Evolutionary conservation across 2,888 invertebrate genomes (phyloP).

Genomic region (Meteorus cinctellus): DNA sequence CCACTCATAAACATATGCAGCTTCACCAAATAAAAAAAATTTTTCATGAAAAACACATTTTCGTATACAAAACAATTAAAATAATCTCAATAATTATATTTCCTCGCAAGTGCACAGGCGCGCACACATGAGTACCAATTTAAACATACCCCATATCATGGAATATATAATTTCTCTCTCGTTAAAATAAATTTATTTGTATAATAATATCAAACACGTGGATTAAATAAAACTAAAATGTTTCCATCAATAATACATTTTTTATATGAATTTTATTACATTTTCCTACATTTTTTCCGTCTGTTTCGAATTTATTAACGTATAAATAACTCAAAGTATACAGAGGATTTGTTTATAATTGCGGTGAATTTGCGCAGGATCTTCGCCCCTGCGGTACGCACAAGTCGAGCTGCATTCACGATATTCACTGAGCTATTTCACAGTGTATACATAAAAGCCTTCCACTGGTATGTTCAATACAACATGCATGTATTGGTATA

Average conservation of each 20-base stretch:
- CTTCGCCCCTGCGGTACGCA: slow-evolving; percentile 37
- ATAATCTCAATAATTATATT: slow-evolving; percentile 9
- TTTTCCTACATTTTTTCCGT: not conserved
- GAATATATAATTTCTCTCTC: not conserved
- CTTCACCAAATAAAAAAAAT: not conserved
- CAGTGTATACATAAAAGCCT: slow-evolving; percentile 23
- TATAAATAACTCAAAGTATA: slow-evolving; percentile 17
- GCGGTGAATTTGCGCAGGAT: not conserved
- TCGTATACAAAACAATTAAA: slow-evolving; percentile 1
- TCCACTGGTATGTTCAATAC: slow-evolving; percentile 13
- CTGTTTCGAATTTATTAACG: slow-evolving; percentile 21
- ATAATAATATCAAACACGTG: slow-evolving; percentile 11
- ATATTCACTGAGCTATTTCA: not conserved
- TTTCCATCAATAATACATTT: slow-evolving; percentile 6
- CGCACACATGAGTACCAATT: not conserved
- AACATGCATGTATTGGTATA: slow-evolving; percentile 11
- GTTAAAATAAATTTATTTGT: slow-evolving; percentile 5
- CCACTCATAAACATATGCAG: not conserved
- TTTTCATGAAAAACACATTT: not conserved
- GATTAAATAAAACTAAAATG: slow-evolving; percentile 3
- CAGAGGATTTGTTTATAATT: slow-evolving; percentile 16
- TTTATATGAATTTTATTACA: not conserved
- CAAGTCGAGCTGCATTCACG: not conserved
- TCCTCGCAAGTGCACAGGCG: not conserved
- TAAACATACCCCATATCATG: not conserved